phyloP scores from a whole-genome alignment of 2,113 vertebrate genomes.

The Erinaceus europaeus region DNA sequence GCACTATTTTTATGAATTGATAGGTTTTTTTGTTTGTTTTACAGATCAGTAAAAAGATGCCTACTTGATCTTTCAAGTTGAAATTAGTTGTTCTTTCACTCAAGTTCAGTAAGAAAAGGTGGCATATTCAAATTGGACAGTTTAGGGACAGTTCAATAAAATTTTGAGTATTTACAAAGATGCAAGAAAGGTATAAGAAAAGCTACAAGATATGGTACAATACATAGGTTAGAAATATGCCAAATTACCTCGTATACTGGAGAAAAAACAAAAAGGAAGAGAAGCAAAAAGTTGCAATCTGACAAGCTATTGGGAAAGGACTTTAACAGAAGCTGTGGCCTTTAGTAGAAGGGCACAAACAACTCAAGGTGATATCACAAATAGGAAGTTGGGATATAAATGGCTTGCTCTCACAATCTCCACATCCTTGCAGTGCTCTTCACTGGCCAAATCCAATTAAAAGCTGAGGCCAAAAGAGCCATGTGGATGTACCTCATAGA shows the following conservation, averaged over 20 bases:
- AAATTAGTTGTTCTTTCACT: background rate
- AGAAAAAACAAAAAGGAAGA: background rate
- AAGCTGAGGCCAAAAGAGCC: background rate
- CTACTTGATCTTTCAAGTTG: background rate
- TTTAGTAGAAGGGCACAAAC: background rate
- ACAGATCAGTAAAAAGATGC: slow-evolving; percentile 4
- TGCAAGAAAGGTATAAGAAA: background rate
- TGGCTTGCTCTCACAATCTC: background rate
- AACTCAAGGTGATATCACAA: background rate
- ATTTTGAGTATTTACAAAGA: background rate
- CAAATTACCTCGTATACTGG: background rate
- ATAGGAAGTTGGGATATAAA: background rate
- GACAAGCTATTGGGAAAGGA: background rate
- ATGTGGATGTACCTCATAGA: background rate
- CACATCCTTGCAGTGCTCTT: background rate
- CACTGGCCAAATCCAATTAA: background rate
- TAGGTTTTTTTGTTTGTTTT: background rate
- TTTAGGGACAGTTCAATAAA: slow-evolving; percentile 8
- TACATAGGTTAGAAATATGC: background rate
- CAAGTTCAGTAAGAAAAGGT: background rate
- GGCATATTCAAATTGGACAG: background rate
- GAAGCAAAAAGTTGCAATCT: background rate
- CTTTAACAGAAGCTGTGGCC: background rate
- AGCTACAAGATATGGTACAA: background rate
- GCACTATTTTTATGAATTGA: background rate